Evolutionary conservation across 2,113 vertebrate species (phyloP), one percentile per base, ranked within the genome.

Genomic region (Baryphthengus martii): DNA sequence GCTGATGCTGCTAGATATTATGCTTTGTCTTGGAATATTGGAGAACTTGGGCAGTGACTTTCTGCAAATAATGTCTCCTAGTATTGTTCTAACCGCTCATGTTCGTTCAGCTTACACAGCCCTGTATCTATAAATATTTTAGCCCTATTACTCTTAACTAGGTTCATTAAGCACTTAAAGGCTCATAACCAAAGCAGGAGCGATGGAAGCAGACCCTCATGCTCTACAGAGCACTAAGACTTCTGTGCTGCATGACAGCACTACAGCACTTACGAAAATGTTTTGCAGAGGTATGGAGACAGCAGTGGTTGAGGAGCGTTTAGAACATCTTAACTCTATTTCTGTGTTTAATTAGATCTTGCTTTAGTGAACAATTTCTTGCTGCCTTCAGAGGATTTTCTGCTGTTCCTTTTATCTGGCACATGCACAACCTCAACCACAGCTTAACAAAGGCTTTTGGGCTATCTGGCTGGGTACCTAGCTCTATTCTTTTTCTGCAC

Each of bases 41-140:
- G 53, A 90, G 88, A 91, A 84, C 88, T 75, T 35, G 85, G 52
- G 83, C 89, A 75, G 76, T 76, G 83, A 87, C 90, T 93, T 95
- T 74, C 68, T 90, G 56, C 83, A 89, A 87, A 68, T 81, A 67
- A 88, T 9, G 37, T 78, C 61, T 78, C 49, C 53, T 33, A 0
- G 47, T 53, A 58, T 75, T 87, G 83, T 92, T 75, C 77, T 92
- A 78, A 93, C 84, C 37, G 0, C 62, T 90, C 86, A 49, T 95
- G 95, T 93, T 89, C 11, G 5, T 91, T 87, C 90, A 90, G 83
- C 85, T 92, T 31, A 37, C 65, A 77, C 76, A 72, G 85, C 75
- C 76, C 85, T 75, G 88, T 49, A 82, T 82, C 93, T 87, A 96
- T 94, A 95, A 96, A 94, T 95, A 93, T 96, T 95, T 89, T 79